Evolutionary conservation across 2,888 invertebrate species (phyloP).

Genomic region (Proisotoma minuta): DNA sequence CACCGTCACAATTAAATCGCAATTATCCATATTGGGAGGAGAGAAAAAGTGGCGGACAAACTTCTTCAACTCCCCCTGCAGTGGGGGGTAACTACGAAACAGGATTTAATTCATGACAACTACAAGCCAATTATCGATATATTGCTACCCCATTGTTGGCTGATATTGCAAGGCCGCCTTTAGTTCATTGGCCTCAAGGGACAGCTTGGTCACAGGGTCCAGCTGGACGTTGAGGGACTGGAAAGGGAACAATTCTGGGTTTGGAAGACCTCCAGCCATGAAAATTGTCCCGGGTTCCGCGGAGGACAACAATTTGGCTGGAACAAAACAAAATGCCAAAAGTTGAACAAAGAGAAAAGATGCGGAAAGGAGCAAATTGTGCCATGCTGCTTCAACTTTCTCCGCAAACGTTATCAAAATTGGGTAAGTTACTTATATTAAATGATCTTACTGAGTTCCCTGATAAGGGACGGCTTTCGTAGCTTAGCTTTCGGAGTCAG

Average conservation of each 20-base stretch:
- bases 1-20: conserved; percentile 61
- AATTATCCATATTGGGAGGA: conserved; percentile 60
- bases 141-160: conserved; percentile 63
- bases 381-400: not conserved
- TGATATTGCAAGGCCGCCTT: conserved; percentile 68
- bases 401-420: conserved; percentile 15
- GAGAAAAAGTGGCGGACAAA: conserved; percentile 63
- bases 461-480: conserved; percentile 25
- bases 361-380: not conserved
- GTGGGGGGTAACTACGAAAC: conserved; percentile 56
- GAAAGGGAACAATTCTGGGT: conserved; percentile 67
- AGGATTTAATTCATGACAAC: not conserved
- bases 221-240: conserved; percentile 59
- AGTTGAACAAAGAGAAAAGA: conserved; percentile 3
- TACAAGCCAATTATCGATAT: not conserved
- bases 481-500: conserved; percentile 12
- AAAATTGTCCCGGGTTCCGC: conserved; percentile 52
- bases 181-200: conserved; percentile 59
- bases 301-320: conserved; percentile 56
- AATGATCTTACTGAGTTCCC: conserved; percentile 32
- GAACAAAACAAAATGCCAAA: conserved; percentile 32
- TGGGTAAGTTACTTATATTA: conserved; percentile 7
- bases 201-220: conserved; percentile 56
- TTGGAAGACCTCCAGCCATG: conserved; percentile 68
- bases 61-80: conserved; percentile 60